Base-by-base conservation (phyloP, 1,140 invertebrate species). In the Drosophila simulans region DNA sequence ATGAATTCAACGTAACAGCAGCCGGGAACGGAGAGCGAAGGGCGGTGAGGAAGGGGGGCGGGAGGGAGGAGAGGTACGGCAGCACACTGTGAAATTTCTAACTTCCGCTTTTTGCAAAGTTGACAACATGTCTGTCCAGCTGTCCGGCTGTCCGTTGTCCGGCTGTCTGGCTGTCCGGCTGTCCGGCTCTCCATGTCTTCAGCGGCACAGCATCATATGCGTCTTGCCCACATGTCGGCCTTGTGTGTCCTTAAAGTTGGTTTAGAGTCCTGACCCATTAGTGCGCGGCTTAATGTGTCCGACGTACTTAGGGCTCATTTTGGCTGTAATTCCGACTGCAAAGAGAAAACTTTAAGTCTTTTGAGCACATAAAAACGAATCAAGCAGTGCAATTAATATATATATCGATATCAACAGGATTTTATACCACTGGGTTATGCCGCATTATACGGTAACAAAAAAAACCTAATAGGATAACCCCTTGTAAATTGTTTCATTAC, bases 71-170 rank as follows among this genome's bases (percentile, higher is more conserved):
- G 52, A 31, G 54, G 20, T 35, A 53, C 55, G 42, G 40, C 75
- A 81, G 69, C 57, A 62, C 56, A 89, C 83, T 88, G 80, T 82
- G 83, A 89, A 88, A 88, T 88, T 88, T 80, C 62, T 57, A 89
- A 89, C 84, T 88, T 88, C 83, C 83, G 83, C 84, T 79, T 88
- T 88, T 89, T 88, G 79, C 76, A 75, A 88, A 89, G 76, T 88
- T 88, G 83, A 89, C 83, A 88, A 80, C 84, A 80, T 89, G 83
- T 76, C 80, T 64, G 74, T 66, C 77, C 77, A 43, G 31, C 71
- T 66, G 56, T 49, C 42, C 20, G 2, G 4, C 39, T 35, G 20
- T 39, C 5, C 17, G 5, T 15, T 65, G 55, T 42, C 45, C 51
- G 35, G n/a, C 10, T 15, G 7, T 25, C 13, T 2, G 11, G 56